These are phyloP conservation scores for Phainopepla nitens DNA, from an alignment of 2,113 vertebrate genomes.

Conservation along the genomic window DNA sequence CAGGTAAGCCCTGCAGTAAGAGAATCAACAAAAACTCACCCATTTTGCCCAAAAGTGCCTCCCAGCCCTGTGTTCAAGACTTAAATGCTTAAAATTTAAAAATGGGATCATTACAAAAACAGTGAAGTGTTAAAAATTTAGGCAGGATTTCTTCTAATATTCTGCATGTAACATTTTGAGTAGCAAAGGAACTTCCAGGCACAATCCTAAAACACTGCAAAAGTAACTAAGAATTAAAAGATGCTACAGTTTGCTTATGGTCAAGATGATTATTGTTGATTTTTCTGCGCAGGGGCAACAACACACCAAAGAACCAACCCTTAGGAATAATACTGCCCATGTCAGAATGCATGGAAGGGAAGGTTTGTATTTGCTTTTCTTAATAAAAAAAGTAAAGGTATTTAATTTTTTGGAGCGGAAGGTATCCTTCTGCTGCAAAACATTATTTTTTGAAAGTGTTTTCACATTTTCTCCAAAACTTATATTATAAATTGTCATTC, in stretches of 20 bases:
- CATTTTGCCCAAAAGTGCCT: not conserved
- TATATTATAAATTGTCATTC: not conserved
- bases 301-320: fast-evolving
- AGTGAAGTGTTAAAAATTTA: not conserved
- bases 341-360: not conserved
- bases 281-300: not conserved
- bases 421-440: not conserved
- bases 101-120: not conserved
- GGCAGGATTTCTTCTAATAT: not conserved
- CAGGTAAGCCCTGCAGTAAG: not conserved
- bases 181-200: not conserved
- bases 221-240: not conserved
- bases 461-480: not conserved
- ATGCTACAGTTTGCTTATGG: not conserved
- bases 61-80: not conserved
- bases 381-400: not conserved
- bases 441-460: not conserved
- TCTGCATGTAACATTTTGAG: not conserved
- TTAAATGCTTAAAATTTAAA: not conserved
- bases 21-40: not conserved
- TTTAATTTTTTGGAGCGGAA: not conserved
- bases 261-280: not conserved
- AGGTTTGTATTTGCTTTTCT: not conserved
- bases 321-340: not conserved
- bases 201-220: not conserved